Conservation (phyloP, 2,888 invertebrate species). For the Timema podura region DNA sequence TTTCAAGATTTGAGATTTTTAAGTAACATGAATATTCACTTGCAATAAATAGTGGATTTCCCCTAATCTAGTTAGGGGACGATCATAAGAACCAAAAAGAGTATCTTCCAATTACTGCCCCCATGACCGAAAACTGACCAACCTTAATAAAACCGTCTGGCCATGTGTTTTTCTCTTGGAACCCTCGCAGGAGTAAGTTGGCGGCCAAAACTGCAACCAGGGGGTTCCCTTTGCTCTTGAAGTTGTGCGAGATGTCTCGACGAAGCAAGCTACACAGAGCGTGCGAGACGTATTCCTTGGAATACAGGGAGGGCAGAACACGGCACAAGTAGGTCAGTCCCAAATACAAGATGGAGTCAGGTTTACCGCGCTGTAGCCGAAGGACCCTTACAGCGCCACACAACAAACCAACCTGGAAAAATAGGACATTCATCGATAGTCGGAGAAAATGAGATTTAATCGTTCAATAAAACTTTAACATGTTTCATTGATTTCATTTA, state of each 20-base stretch:
- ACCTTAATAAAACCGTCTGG: slow-evolving; percentile 89
- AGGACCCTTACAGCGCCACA: slow-evolving; percentile 83
- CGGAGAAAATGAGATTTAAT: not conserved
- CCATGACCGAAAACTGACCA: slow-evolving; percentile 22
- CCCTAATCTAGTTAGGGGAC: too few species aligned
- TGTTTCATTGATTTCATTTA: too few species aligned
- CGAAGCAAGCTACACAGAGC: slow-evolving; percentile 78
- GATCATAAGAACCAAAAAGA: too few species aligned
- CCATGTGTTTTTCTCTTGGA: slow-evolving; percentile 80
- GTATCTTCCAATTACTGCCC: too few species aligned
- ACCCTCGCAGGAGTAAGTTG: slow-evolving; percentile 78
- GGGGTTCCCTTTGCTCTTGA: slow-evolving; percentile 77
- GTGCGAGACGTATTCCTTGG: slow-evolving; percentile 69
- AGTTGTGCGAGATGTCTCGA: slow-evolving; percentile 63
- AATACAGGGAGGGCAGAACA: slow-evolving; percentile 70
- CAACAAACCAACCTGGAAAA: slow-evolving; percentile 61
- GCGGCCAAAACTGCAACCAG: slow-evolving; percentile 77
- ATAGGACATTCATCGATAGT: not conserved
- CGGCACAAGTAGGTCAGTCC: slow-evolving; percentile 77
- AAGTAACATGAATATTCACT: too few species aligned
- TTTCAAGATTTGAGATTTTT: too few species aligned
- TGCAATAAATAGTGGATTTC: too few species aligned
- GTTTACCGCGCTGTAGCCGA: slow-evolving; percentile 73
- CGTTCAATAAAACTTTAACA: too few species aligned
- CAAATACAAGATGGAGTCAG: slow-evolving; percentile 73